Base-by-base conservation (phyloP, 2,797 vertebrate species). In the Coregonus ussuriensis region DNA sequence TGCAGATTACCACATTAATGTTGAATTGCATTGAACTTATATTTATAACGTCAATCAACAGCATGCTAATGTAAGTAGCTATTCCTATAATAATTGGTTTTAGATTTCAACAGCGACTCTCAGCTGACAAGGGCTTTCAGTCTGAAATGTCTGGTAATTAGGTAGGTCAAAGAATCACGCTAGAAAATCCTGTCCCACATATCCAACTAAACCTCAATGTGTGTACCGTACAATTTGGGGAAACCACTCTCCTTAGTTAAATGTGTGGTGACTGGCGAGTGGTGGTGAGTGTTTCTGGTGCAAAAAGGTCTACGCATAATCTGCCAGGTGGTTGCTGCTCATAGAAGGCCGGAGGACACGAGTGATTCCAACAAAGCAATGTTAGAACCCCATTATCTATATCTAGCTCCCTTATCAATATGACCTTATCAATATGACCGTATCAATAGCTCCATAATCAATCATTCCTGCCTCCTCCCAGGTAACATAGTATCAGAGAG, bases 91-190 rank as follows among this genome's bases (percentile, higher is more conserved):
- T 47, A 47, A 47, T 11, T 11, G 89, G 89, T 88, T 89, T 91
- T 86, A 84, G 82, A 86, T 92, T 91, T 77, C 88, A 87, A 77
- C 85, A 83, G 85, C 81, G 84, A 78, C 88, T 81, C 2, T 3
- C 77, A 84, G 80, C 79, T 87, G 88, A 86, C 89, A 87, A 51
- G 18, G 84, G 76, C 74, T 83, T 69, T 70, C 35, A 47, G 18
- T 71, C 84, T 54, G 77, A 85, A 70, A 85, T 76, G 13, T 18
- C 4, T 14, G 77, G 76, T 88, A 85, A 85, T 88, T 78, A 85
- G 81, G 1, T 41, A 76, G 14, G 4, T 9, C 11, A 85, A 85
- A 85, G 69, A 84, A 73, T 71, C 76, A 77, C 65, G 68, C 84
- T 84, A 89, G 83, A 81, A 88, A 83, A 88, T 82, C 71, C 71